These are phyloP conservation scores for Callaeas wilsoni DNA, from an alignment of 2,113 vertebrate species.

Conservation along the genomic window DNA sequence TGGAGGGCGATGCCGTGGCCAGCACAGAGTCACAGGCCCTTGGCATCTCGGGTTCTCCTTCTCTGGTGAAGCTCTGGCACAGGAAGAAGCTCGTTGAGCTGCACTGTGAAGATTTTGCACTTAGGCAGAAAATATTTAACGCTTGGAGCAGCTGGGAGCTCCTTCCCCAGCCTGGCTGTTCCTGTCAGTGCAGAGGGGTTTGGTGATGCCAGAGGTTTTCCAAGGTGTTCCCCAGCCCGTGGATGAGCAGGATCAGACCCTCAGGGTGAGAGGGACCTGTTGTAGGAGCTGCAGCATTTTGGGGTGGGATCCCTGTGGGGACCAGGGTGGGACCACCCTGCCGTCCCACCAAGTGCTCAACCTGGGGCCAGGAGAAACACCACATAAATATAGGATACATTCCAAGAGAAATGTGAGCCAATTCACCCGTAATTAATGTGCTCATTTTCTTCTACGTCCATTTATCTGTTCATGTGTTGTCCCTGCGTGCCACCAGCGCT, in stretches of 20 bases:
- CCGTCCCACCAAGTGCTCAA: fast-evolving
- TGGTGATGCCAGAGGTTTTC: fast-evolving
- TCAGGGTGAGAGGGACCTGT: not conserved
- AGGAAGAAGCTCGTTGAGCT: not conserved
- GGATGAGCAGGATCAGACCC: not conserved
- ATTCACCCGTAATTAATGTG: not conserved
- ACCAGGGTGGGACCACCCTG: not conserved
- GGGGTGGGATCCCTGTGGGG: not conserved
- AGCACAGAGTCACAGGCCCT: not conserved
- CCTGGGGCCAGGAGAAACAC: fast-evolving
- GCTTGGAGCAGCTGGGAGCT: not conserved
- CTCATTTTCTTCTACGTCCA: not conserved
- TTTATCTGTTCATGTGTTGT: not conserved
- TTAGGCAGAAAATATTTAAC: not conserved
- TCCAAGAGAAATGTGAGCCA: not conserved
- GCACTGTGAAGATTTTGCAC: not conserved
- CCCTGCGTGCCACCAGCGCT: fast-evolving
- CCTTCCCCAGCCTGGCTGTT: not conserved
- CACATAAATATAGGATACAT: fast-evolving
- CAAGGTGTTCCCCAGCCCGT: not conserved
- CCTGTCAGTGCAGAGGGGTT: fast-evolving
- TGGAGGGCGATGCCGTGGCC: not conserved
- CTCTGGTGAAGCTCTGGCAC: not conserved
- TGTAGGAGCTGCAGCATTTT: not conserved
- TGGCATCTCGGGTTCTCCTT: not conserved